Evolutionary conservation across 2,113 vertebrate species (phyloP).

Genomic region (Oreotragus oreotragus): DNA sequence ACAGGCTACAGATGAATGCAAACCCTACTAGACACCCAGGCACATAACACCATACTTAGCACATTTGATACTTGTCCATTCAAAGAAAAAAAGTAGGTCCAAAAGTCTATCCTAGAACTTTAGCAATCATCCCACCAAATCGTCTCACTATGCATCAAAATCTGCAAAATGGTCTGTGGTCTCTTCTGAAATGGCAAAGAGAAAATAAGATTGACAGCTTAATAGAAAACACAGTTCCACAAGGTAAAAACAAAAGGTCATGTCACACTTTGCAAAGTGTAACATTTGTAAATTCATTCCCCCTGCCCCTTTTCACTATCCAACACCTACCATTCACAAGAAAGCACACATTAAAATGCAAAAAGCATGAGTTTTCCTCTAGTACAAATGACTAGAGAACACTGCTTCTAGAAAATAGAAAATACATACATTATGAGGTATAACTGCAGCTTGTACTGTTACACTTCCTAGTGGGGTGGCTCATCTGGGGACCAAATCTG

Average conservation of each 20-base stretch:
- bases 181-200: conserved; percentile 37
- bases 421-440: not conserved
- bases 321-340: not conserved
- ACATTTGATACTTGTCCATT: not conserved
- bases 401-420: not conserved
- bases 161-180: not conserved
- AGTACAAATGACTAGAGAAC: not conserved
- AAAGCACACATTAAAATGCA: not conserved
- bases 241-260: conserved; percentile 61
- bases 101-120: not conserved
- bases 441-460: not conserved
- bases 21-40: not conserved
- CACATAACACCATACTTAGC: not conserved
- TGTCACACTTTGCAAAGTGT: not conserved
- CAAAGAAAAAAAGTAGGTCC: not conserved
- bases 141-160: not conserved
- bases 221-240: conserved; percentile 40
- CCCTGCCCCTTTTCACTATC: not conserved
- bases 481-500: not conserved
- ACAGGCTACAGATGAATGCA: not conserved
- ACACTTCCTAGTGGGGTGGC: not conserved
- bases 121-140: not conserved
- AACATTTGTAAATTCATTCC: conserved; percentile 32
- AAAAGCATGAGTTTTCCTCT: not conserved
- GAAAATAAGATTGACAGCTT: not conserved